Base-by-base conservation (phyloP, 2,888 invertebrate genomes). In the Cepaea hortensis region DNA sequence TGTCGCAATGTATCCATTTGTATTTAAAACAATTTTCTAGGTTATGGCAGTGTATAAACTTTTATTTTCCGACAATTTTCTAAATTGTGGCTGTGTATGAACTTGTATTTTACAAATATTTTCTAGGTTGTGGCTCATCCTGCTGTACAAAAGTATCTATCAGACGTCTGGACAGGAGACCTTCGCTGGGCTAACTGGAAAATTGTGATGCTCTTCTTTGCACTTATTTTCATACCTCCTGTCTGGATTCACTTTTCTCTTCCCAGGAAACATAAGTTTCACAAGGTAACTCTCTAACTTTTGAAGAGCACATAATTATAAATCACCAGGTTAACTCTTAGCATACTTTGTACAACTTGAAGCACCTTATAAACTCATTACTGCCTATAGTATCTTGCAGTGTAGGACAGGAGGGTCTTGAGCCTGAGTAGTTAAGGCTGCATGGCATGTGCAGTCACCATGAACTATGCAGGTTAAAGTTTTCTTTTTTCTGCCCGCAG, bases 151-250 rank as follows among this genome's bases (percentile, higher is more conserved):
- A 97, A 98, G 95, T 98, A 99, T 95, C 96, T 95, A n/a, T 95
- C 95, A 0, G 99, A 99, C 96, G 96, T 99, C 91, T 99, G 99
- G 99, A 97, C 98, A 94, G 99, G 99, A 88, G 97, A 97, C 91
- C 96, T 99, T 92, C 97, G 97, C 91, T 99, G 99, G 99, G 97
- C 98, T 86, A 97, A 97, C 90, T 97, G 98, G 95, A 98, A 98
- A 92, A 96, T 99, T 94, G 96, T 98, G 90, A 96, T 99, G 93
- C 97, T 99, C 95, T 96, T 98, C 93, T 84, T 92, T 35, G 87
- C 91, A 7, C 96, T 97, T 90, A 98, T 99, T 94, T 96, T 99
- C 93, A 95, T 98, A 85, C 99, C 99, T 72, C 98, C 99, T 9
- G 97, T 99, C 65, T 99, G 99, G 99, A 95, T 99, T 91, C 97